Evolutionary conservation across 2,888 invertebrate species (phyloP), one percentile per base, ranked within the genome.

Genomic region (Asteroscopus sphinx): DNA sequence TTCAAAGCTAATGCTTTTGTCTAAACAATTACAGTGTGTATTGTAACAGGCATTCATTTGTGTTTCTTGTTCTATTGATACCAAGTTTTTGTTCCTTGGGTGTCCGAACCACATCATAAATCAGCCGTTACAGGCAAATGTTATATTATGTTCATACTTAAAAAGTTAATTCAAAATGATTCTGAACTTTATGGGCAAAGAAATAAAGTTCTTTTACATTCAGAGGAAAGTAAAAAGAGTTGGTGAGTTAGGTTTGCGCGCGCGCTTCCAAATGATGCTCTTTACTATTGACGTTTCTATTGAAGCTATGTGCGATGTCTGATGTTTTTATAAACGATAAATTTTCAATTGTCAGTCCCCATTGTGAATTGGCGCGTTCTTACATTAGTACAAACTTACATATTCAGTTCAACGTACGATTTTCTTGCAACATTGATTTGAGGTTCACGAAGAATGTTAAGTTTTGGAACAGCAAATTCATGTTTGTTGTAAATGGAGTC

Each of bases 91-190:
- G 91, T 91, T 89, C 82, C 83, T 79, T 91, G 89, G 89, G 89
- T 91, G 91, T 92, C 85, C 87, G 88, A 85, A 90, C 90, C 90
- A 86, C 91, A 91, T 89, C 93, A 92, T 93, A 93, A 93, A 93
- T 93, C 92, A 93, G 86, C 80, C 79, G 82, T 82, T 87, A 85
- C 79, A 79, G 81, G 78, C 74, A 63, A 80, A 75, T 72, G 68
- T 68, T 71, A 75, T 68, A 57, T 73, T 74, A 73, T 75, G 79
- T 76, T 74, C 75, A 74, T 79, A 70, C 70, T 51, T 72, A 35
- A 66, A 28, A 57, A 41, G 15, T 40, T 26, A 16, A 32, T 62
- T 56, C 41, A 41, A 30, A 37, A 16, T 47, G 1, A 86, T 59
- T 83, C 79, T 79, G 51, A 63, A 71, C 83, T 73, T 58, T 88